Evolutionary conservation across 2,113 vertebrate genomes (phyloP), one percentile per base, ranked within the genome.

Genomic region (Epinephelus lanceolatus): DNA sequence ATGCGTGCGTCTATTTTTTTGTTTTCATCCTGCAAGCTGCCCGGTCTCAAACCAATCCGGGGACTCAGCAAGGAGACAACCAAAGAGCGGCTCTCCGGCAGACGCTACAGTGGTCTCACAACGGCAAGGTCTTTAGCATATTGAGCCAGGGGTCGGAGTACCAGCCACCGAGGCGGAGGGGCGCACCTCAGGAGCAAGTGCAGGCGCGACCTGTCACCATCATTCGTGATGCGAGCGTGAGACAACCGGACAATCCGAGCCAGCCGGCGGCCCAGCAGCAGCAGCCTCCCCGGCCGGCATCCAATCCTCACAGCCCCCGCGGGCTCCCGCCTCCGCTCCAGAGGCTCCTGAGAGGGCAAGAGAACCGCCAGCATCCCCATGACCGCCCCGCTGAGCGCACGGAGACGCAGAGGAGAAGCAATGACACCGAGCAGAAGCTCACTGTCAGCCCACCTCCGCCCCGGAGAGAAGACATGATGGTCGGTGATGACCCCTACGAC

Each of bases 71-170:
- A 42, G 78, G 70, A 25, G 86, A 77, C 18, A 66, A 6, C 60
- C 94, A 47, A 21, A 92, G 93, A 11, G 94, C 94, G 1, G 95
- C 95, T 71, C 97, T 96, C 91, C 95, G 96, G 76, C 97, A 97
- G 83, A 95, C 94, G 51, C 94, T 99, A 52, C 97, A 97, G 80
- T 99, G 98, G 98, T 96, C 97, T 78, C 97, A 97, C 95, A 97
- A 98, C 80, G 98, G 98, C 76, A 96, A 97, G 92, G 94, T 98
- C 72, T 98, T 96, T 86, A 99, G 98, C 85, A 95, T 99, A 79
- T 93, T 99, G 55, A 99, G 97, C 88, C 96, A 96, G 33, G 97
- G 97, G 57, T 93, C 97, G 2, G 95, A 97, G 91, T 98, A 97
- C 85, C 97, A 97, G 91, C 96, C 96, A 1, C 91, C 97, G 23